phyloP scores from a whole-genome alignment of 2,888 invertebrate genomes.

The Xestoiulus laeticollis region DNA sequence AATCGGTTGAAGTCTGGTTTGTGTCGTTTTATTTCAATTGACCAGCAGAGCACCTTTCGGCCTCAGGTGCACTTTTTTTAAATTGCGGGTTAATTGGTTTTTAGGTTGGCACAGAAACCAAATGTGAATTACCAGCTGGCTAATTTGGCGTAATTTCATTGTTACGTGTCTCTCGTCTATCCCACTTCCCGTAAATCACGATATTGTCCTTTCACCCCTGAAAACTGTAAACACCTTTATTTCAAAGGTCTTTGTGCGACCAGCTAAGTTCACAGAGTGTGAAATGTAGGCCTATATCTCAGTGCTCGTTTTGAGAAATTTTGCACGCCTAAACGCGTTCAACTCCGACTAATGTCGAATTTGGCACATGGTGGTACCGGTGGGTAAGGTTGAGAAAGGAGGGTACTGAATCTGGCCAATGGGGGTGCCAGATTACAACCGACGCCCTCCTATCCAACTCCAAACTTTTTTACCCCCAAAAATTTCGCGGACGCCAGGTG shows the following conservation, averaged over 20 bases:
- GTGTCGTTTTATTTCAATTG: too few relatives aligned
- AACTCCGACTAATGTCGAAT: background rate
- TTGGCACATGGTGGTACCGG: background rate
- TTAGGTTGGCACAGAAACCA: constrained; percentile 22
- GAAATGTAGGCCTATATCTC: background rate
- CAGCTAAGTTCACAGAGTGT: background rate
- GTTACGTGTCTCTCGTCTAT: constrained; percentile 7
- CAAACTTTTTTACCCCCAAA: background rate
- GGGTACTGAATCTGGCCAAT: constrained; percentile 10
- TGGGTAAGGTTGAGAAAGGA: background rate
- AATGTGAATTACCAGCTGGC: background rate
- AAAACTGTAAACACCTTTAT: background rate
- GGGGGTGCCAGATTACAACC: background rate
- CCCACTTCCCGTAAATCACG: constrained; percentile 6
- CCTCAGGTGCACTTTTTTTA: background rate
- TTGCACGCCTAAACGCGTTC: constrained; percentile 7
- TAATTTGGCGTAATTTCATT: constrained; percentile 4
- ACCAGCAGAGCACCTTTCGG: background rate
- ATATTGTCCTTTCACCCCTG: constrained; percentile 23
- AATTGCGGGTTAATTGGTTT: background rate
- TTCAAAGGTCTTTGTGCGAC: background rate
- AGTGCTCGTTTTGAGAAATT: background rate
- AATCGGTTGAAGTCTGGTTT: too few relatives aligned
- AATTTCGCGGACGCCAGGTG: background rate
- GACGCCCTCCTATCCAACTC: background rate